Evolutionary conservation across 2,797 vertebrate species (phyloP), one percentile per base, ranked within the genome.

Genomic region (Pyrocephalus nanus): DNA sequence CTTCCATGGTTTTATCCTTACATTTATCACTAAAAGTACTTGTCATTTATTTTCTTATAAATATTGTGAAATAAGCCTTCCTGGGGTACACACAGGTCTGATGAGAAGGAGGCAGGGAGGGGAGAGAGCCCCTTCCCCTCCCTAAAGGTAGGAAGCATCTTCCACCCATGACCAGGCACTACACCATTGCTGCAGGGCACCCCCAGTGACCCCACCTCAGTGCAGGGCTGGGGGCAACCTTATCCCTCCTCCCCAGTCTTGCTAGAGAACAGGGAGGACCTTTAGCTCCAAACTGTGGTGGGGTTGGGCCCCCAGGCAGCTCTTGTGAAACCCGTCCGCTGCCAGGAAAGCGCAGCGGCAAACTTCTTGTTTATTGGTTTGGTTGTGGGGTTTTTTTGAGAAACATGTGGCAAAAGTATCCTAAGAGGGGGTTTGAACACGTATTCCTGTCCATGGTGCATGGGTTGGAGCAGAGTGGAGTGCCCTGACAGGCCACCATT

Each of bases 311-410:
- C 40, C 54, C 7, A 50, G 12, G 30, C 16, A 72, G 45, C 36
- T 27, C n/a, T 11, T 51, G 57, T 43, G 61, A 84, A 73, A 64
- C 34, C 12, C 15, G 3, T n/a, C 25, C 1, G 0, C 40, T 72
- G n/a, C 26, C 64, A 69, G 70, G 53, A 73, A 71, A 82, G 32
- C 0, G 0, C 32, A 43, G 29, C 12, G 38, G 13, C 8, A 1
- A 67, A 30, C 23, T 69, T 55, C 15, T 21, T 11, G 11, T 43
- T 79, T 32, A 19, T 17, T 27, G 75, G 14, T 61, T 61, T 20
- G 20, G 17, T 45, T 47, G n/a, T n/a, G n/a, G 51, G 25, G 15
- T 11, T 32, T 32, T 84, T 69, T 29, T 15, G 14, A 84, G 57
- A 84, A 86, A 54, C 45, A n/a, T 30, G 18, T 50, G 29, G 29